Evolutionary conservation across 2,113 vertebrate species (phyloP).

Genomic region (Acanthisitta chloris): DNA sequence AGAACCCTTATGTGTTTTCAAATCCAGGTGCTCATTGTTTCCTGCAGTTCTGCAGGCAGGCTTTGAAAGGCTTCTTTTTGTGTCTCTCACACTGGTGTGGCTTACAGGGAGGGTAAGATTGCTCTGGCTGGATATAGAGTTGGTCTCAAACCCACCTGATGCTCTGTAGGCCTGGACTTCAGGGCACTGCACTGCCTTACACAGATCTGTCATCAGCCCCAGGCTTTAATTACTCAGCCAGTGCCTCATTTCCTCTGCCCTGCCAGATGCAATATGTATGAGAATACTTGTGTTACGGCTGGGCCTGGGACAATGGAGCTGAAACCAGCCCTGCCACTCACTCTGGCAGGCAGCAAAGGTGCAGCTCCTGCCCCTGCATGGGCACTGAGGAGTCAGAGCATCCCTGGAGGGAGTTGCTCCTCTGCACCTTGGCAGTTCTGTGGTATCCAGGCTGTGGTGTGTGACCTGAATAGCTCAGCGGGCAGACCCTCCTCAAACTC

Average conservation of each 20-base stretch:
- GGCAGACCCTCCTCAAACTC: background rate
- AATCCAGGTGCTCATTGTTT: background rate
- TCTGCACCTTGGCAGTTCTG: background rate
- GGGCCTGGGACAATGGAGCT: background rate
- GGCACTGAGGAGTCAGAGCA: background rate
- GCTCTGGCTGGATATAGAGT: background rate
- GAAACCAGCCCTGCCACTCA: background rate
- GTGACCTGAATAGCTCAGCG: background rate
- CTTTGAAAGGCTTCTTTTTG: background rate
- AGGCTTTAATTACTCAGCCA: slow-evolving; percentile 60
- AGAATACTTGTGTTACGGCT: slow-evolving; percentile 41
- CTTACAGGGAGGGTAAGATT: background rate
- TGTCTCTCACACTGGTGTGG: background rate
- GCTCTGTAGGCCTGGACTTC: background rate
- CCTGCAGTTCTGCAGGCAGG: background rate
- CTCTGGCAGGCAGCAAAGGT: background rate
- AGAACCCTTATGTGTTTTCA: background rate
- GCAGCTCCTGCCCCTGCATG: background rate
- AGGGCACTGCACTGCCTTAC: background rate
- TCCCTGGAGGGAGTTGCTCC: background rate
- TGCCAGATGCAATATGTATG: slow-evolving; percentile 57
- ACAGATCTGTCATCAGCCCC: background rate
- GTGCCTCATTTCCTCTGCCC: slow-evolving; percentile 1
- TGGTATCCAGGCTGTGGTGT: background rate
- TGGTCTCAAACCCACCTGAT: background rate